Evolutionary conservation across 2,113 vertebrate species (phyloP).

Genomic region (Suncus etruscus): DNA sequence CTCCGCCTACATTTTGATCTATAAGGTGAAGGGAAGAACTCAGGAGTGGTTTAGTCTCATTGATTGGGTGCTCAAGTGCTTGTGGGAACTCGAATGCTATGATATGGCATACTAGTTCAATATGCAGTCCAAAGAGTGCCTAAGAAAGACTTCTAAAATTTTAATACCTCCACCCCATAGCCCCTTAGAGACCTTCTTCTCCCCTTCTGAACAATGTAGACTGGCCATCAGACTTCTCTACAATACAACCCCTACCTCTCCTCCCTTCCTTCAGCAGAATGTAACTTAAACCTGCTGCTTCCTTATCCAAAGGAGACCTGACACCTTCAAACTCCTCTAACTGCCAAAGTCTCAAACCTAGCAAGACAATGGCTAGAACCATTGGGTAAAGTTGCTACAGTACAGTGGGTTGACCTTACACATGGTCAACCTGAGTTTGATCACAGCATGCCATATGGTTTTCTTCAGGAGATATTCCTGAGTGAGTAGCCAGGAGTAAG

Average conservation of each 20-base stretch:
- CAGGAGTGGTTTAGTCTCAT: slow-evolving; percentile 48
- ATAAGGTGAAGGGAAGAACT: slow-evolving; percentile 38
- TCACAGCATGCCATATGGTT: no score
- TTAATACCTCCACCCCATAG: neutral
- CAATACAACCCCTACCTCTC: neutral
- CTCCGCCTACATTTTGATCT: slow-evolving; percentile 61
- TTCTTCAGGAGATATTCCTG: no score
- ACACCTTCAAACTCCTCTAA: neutral
- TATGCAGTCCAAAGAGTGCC: neutral
- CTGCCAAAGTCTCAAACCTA: neutral
- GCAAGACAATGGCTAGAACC: no score
- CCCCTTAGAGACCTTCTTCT: neutral
- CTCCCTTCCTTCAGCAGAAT: neutral
- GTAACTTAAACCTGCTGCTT: neutral
- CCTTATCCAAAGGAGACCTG: neutral
- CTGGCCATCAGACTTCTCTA: neutral
- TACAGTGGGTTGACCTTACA: no score
- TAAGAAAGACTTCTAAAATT: slow-evolving; percentile 2
- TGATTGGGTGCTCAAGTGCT: slow-evolving; percentile 50
- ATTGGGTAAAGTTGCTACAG: no score
- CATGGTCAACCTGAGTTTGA: no score
- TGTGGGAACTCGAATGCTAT: slow-evolving; percentile 15
- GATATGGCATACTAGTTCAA: slow-evolving; percentile 28
- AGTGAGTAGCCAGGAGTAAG: no score
- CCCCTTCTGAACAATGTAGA: neutral